Base-by-base conservation (phyloP, 2,797 vertebrate genomes). In the Meda fulgida region DNA sequence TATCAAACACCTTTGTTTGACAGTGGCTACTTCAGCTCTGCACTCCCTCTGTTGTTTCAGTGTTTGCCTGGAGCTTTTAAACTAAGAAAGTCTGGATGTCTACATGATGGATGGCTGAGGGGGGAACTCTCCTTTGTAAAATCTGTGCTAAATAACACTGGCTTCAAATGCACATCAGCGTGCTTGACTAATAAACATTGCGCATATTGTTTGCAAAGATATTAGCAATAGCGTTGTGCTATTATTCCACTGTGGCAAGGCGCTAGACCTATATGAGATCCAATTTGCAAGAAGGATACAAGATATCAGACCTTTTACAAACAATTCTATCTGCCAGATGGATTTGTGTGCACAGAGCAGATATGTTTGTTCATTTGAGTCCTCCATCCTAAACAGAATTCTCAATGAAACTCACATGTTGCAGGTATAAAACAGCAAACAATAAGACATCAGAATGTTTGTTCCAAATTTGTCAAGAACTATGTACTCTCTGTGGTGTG, bases 51-150 rank as follows among this genome's bases (percentile, higher is more conserved):
- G 86, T 78, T 80, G 77, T 72, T 48, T 55, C 36, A 46, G 38
- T 65, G 83, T 51, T 72, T 66, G 73, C 83, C 53, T 43, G 38
- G 38, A 72, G 76, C 83, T 58, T 78, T 67, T 82, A 73, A 83
- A 85, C 86, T 72, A 51, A 79, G 67, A 82, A 87, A 76, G 80
- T 76, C 66, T 81, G 80, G 34, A 23, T 66, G 75, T 78, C 79
- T 77, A 53, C 43, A 82, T 87, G 86, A 87, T 85, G 86, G 84
- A 87, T 78, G 86, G 84, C 75, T 78, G 65, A 26, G 46, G 53
- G 75, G 38, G 58, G 60, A 87, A 63, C 66, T 78, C 34, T 78
- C 72, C 53, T 58, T 80, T 73, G 60, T 83, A 84, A 83, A 81
- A 84, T 80, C 83, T 23, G 83, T 65, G 31, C 66, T 85, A 82